A percentile compares a stretch with the other conserved stretches of the same genome.
These are phyloP conservation scores for Otocyon megalotis DNA, from an alignment of 2,113 vertebrate species.

Conservation along the genomic window DNA sequence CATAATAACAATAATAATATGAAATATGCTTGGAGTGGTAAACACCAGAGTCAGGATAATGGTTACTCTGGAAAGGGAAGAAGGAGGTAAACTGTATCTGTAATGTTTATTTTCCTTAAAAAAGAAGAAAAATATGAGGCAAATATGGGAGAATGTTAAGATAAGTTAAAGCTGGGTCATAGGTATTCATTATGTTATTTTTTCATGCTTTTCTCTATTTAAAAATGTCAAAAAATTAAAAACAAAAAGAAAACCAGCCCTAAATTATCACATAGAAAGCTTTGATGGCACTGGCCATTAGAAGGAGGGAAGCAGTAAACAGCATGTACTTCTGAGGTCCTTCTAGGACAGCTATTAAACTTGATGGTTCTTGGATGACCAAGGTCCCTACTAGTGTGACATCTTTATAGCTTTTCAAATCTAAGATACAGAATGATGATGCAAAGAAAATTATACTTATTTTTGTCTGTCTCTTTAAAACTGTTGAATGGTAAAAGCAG, in stretches of 20 bases:
- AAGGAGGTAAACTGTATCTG: not conserved
- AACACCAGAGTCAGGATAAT: not conserved
- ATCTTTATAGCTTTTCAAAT: conserved; percentile 36
- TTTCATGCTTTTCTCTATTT: conserved; percentile 27
- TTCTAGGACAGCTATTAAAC: not conserved
- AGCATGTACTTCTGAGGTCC: not conserved
- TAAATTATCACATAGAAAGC: not conserved
- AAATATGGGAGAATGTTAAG: conserved; percentile 41
- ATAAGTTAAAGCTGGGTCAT: not conserved
- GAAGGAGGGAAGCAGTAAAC: not conserved
- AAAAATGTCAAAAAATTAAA: conserved; percentile 9
- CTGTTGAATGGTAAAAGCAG: not conserved
- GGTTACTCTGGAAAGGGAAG: not conserved
- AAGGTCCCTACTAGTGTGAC: not conserved
- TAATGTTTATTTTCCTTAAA: conserved; percentile 9
- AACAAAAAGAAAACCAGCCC: not conserved
- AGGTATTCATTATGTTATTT: not conserved
- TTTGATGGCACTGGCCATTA: not conserved
- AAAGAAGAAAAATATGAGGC: not conserved
- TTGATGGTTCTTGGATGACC: not conserved
- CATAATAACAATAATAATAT: not conserved
- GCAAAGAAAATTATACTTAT: not conserved
- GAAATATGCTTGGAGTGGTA: not conserved
- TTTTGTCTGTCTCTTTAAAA: not conserved
- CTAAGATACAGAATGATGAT: not conserved